Percentiles rank a stretch among this genome's conserved stretches.
Evolutionary conservation across 2,888 invertebrate species (phyloP).

Genomic region (Lordiphosa fenestrarum): DNA sequence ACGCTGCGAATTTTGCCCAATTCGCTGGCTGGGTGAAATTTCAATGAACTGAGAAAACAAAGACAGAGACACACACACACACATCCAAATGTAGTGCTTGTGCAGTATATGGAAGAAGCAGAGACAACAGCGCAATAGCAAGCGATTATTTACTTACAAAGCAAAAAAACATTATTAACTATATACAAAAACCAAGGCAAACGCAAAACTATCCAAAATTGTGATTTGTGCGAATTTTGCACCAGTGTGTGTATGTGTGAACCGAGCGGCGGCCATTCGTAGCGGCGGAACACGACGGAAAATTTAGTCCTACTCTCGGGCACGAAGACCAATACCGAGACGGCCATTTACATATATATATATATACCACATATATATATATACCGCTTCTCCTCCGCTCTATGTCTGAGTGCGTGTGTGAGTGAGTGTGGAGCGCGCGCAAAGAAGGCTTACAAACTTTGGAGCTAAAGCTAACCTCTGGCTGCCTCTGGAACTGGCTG

Average conservation of each 20-base stretch:
- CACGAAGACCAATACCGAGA: conserved; percentile 37
- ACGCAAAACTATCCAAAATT: conserved; percentile 26
- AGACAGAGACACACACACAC: conserved; percentile 60
- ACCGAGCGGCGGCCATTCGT: conserved; percentile 20
- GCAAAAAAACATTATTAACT: conserved; percentile 42
- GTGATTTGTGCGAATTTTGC: conserved; percentile 23
- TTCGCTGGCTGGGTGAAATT: conserved; percentile 76
- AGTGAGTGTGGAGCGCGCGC: conserved; percentile 27
- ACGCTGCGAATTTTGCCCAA: conserved; percentile 61
- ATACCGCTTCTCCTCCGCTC: conserved; percentile 14
- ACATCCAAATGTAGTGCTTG: conserved; percentile 36
- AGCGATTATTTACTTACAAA: conserved; percentile 71
- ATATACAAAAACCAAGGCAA: conserved; percentile 50
- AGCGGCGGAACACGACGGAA: conserved; percentile 42
- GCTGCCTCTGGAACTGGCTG: conserved; percentile 26
- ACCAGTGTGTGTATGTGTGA: conserved; percentile 25
- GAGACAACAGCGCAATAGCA: conserved; percentile 71
- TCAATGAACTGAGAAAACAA: conserved; percentile 78
- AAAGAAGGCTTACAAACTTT: conserved; percentile 6
- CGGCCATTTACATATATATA: conserved; percentile 32
- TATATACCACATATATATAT: conserved; percentile 33
- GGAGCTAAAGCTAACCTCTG: conserved; percentile 24
- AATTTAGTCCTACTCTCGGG: conserved; percentile 57
- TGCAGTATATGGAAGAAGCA: conserved; percentile 60
- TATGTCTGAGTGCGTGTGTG: conserved; percentile 35